These are phyloP conservation scores for Unio pictorum DNA, from an alignment of 2,888 invertebrate species.

Conservation along the genomic window DNA sequence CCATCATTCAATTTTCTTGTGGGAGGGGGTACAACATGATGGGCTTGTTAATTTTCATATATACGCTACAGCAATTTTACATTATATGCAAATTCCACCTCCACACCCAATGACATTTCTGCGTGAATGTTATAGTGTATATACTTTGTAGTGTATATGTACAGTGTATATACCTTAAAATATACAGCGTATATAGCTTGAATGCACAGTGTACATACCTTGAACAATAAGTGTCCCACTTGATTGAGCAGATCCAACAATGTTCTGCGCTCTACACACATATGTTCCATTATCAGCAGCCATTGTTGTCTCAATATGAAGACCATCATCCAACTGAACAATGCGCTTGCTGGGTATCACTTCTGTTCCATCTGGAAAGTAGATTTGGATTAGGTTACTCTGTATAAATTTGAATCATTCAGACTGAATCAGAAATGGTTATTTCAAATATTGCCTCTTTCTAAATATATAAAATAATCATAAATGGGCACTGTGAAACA, in stretches of 20 bases:
- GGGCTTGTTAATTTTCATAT: too few species aligned
- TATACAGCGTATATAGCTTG: not conserved
- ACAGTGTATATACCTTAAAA: not conserved
- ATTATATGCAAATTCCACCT: too few species aligned
- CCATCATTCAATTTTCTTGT: too few species aligned
- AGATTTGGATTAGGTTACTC: not conserved
- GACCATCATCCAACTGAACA: slow-evolving; percentile 30
- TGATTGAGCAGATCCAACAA: slow-evolving; percentile 48
- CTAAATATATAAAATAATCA: too few species aligned
- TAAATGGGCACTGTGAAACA: too few species aligned
- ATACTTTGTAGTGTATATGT: too few species aligned
- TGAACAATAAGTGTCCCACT: slow-evolving; percentile 46
- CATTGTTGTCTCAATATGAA: slow-evolving; percentile 42
- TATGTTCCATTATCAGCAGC: slow-evolving; percentile 47
- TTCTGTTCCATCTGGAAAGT: slow-evolving; percentile 29
- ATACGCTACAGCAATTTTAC: too few species aligned
- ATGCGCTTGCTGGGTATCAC: slow-evolving; percentile 27
- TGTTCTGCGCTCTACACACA: slow-evolving; percentile 48
- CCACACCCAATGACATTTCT: too few species aligned
- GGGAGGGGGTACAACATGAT: too few species aligned
- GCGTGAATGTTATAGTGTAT: too few species aligned
- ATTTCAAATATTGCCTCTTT: too few species aligned
- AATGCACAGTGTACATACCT: slow-evolving; percentile 27
- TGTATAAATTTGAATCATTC: not conserved
- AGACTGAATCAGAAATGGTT: not conserved